These are phyloP conservation scores for Drosophila novamexicana DNA, from an alignment of 1,140 invertebrate genomes.

Conservation along the genomic window DNA sequence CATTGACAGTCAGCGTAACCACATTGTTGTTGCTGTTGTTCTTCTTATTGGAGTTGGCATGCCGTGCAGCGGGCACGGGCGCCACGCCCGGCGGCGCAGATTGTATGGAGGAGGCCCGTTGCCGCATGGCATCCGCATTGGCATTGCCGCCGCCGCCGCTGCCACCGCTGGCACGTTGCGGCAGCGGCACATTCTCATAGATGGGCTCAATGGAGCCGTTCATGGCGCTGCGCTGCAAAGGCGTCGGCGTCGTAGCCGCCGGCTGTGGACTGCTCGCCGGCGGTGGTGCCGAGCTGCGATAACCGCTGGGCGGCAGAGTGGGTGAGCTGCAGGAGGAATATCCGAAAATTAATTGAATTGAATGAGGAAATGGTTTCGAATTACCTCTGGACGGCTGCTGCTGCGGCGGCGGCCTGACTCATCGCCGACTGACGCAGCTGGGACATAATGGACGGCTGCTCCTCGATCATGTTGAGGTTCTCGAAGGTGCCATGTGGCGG, in stretches of 20 bases:
- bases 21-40: conserved; percentile 49
- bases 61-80: conserved; percentile 47
- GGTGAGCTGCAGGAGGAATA: conserved; percentile 46
- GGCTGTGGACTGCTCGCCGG: conserved; percentile 67
- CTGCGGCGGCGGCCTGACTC: conserved; percentile 65
- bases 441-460: conserved; percentile 85
- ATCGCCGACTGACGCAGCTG: conserved; percentile 77
- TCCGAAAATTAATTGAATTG: neutral
- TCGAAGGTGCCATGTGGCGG: conserved; percentile 89
- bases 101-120: conserved; percentile 88
- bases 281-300: conserved; percentile 68
- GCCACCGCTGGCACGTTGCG: conserved; percentile 85
- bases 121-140: conserved; percentile 84
- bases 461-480: conserved; percentile 86
- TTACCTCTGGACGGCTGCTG: conserved; percentile 64
- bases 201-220: conserved; percentile 88
- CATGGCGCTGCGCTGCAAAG: conserved; percentile 67
- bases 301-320: conserved; percentile 68
- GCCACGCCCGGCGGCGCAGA: conserved; percentile 87
- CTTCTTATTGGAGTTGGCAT: conserved; percentile 35
- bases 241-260: conserved; percentile 48
- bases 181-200: conserved; percentile 91
- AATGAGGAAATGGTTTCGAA: neutral
- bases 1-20: conserved; percentile 55
- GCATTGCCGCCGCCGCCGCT: conserved; percentile 43